Evolutionary conservation across 2,797 vertebrate species (phyloP).

Genomic region (Mycteria americana): DNA sequence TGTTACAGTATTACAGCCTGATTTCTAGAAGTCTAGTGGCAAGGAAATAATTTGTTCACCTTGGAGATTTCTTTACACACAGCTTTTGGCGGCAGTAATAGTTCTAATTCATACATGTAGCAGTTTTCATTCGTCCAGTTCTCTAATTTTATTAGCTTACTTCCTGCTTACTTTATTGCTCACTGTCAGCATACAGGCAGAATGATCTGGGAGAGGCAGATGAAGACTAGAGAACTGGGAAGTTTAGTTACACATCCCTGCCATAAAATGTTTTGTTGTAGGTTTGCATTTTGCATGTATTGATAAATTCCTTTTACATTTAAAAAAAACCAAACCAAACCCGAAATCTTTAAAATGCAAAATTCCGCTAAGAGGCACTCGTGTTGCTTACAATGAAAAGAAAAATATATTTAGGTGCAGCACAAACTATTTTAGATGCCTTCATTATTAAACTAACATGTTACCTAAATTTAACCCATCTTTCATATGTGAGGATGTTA

Average conservation of each 20-base stretch:
- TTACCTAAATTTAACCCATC: not conserved
- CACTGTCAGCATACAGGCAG: not conserved
- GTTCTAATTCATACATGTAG: not conserved
- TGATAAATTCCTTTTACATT: not conserved
- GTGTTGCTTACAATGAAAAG: not conserved
- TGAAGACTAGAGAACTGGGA: not conserved
- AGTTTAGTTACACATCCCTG: not conserved
- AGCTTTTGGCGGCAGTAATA: not conserved
- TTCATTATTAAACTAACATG: not conserved
- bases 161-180: not conserved
- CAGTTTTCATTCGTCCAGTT: not conserved
- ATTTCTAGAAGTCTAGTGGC: not conserved
- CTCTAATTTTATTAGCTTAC: not conserved
- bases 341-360: not conserved
- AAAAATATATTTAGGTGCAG: not conserved
- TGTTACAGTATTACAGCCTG: not conserved
- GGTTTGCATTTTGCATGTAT: not conserved
- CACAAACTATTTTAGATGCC: not conserved
- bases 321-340: not conserved
- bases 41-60: not conserved
- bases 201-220: not conserved
- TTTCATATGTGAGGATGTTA: not conserved
- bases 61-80: not conserved
- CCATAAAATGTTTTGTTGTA: not conserved
- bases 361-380: not conserved